These are phyloP conservation scores for Dreissena polymorpha DNA, from an alignment of 1,140 invertebrate genomes.

Conservation along the genomic window DNA sequence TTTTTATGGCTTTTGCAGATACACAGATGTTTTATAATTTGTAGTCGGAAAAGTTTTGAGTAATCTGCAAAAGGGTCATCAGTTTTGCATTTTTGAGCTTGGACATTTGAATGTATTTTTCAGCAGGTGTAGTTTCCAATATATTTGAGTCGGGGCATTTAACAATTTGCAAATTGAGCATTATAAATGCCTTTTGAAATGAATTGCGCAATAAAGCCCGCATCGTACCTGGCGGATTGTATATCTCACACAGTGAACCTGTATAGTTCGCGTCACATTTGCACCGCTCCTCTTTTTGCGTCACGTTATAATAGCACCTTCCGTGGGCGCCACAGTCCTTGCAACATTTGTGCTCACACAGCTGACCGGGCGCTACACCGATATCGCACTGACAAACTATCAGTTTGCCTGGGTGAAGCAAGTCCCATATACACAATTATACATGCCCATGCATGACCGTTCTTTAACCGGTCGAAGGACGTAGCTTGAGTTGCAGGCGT, in stretches of 20 bases:
- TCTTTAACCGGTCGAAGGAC: neutral
- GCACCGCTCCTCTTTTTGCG: neutral
- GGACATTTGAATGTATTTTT: no score
- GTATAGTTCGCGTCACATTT: conserved; percentile 33
- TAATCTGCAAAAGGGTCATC: no score
- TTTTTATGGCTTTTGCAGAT: no score
- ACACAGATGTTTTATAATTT: no score
- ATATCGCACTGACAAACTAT: conserved; percentile 19
- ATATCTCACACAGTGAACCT: conserved; percentile 12
- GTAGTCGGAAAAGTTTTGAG: no score
- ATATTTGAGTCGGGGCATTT: no score
- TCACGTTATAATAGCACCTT: neutral
- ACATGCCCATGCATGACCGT: neutral
- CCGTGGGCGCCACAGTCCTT: conserved; percentile 7
- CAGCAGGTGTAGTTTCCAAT: no score
- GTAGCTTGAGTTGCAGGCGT: neutral
- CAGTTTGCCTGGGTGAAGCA: neutral
- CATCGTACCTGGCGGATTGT: no score
- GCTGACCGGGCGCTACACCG: neutral
- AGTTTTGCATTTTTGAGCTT: no score
- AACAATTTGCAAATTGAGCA: no score
- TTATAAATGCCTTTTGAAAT: no score
- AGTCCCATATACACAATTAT: neutral
- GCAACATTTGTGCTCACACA: conserved; percentile 18
- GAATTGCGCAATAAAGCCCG: no score